A percentile compares a stretch with the other conserved stretches of the same genome.
These are phyloP conservation scores for Ammodytes dubius DNA, from an alignment of 2,113 vertebrate species.

Conservation along the genomic window DNA sequence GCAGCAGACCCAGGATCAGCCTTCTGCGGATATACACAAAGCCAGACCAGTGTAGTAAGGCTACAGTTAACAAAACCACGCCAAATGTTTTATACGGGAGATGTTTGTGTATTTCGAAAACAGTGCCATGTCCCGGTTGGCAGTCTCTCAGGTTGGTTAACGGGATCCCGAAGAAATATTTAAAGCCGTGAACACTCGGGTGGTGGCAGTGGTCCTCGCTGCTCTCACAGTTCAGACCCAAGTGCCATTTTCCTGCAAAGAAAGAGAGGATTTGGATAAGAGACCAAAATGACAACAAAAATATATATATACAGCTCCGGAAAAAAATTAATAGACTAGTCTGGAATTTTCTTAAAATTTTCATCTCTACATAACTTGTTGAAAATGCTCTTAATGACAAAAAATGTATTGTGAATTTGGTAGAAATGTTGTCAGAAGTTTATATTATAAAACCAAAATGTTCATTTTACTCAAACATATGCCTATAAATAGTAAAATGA, in stretches of 20 bases:
- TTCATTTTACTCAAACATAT: no score
- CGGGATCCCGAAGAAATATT: constrained; percentile 89
- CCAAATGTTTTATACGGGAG: constrained; percentile 56
- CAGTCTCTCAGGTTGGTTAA: constrained; percentile 92
- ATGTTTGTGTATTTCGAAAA: constrained; percentile 75
- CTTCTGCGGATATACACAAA: constrained; percentile 56
- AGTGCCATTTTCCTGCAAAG: constrained; percentile 91
- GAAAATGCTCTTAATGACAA: no score
- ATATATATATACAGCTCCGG: background rate
- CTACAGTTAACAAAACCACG: constrained; percentile 61
- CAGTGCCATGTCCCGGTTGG: constrained; percentile 82
- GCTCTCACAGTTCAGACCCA: constrained; percentile 89
- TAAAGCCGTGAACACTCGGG: constrained; percentile 89
- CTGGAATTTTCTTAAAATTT: no score
- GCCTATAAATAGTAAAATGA: no score
- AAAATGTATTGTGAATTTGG: no score
- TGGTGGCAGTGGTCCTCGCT: constrained; percentile 92
- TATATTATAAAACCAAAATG: no score
- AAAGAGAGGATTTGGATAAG: background rate
- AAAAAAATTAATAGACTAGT: no score
- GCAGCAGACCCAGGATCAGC: constrained; percentile 44
- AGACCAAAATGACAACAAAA: background rate
- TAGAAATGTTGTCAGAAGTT: no score
- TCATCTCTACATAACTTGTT: no score
- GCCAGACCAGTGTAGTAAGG: constrained; percentile 55